A percentile compares a stretch with the other conserved stretches of the same genome.
phyloP scores from a whole-genome alignment of 2,113 vertebrate species.

The Myiagra hebetior region DNA sequence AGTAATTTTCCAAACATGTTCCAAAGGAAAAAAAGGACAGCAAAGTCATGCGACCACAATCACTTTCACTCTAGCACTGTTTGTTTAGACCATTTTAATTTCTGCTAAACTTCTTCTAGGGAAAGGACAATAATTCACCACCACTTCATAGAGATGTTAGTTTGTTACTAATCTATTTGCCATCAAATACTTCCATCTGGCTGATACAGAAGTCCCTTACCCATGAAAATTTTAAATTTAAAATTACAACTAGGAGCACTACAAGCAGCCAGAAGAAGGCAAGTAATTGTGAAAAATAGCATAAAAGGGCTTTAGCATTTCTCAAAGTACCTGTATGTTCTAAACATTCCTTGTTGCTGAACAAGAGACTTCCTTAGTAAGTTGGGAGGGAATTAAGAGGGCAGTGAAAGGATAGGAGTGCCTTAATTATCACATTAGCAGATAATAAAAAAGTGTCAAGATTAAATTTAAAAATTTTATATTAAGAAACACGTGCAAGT shows the following conservation, averaged over 20 bases:
- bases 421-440: neutral
- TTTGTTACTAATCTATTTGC: neutral
- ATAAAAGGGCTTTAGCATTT: neutral
- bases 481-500: neutral
- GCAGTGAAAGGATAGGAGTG: neutral
- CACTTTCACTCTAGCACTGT: neutral
- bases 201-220: neutral
- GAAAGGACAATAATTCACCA: neutral
- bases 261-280: neutral
- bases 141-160: neutral
- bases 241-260: neutral
- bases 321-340: neutral
- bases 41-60: neutral
- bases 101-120: neutral
- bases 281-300: neutral
- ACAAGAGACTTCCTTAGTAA: neutral
- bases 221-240: neutral
- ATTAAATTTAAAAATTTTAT: neutral
- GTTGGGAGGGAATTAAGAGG: neutral
- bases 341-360: neutral
- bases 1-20: neutral
- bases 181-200: neutral
- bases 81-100: neutral
- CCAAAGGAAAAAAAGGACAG: neutral
- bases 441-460: neutral